These are phyloP conservation scores for Xylocampa areola DNA, from an alignment of 2,888 invertebrate species.

Conservation along the genomic window DNA sequence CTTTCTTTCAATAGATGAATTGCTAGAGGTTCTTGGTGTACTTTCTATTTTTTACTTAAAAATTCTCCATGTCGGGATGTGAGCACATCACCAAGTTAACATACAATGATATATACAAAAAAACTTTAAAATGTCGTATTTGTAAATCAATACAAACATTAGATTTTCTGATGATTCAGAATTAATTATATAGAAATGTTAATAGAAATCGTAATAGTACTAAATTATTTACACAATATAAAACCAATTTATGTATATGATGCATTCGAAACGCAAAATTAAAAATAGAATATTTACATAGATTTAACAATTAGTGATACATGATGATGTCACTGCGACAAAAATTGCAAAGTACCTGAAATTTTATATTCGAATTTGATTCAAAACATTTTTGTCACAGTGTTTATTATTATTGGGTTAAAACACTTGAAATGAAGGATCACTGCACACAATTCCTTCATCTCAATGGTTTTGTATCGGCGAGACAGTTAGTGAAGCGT, in stretches of 20 bases:
- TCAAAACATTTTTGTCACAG: slow-evolving; percentile 22
- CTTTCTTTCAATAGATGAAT: slow-evolving; percentile 1
- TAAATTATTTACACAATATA: slow-evolving; percentile 51
- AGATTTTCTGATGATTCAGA: slow-evolving; percentile 12
- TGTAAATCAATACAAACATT: slow-evolving; percentile 19
- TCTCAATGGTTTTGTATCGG: background rate
- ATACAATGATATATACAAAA: slow-evolving; percentile 54
- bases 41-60: slow-evolving; percentile 2
- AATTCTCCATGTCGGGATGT: slow-evolving; percentile 24
- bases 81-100: slow-evolving; percentile 30
- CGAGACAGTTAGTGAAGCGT: slow-evolving; percentile 54
- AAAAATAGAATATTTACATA: too few relatives aligned
- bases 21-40: too few relatives aligned
- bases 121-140: slow-evolving; percentile 2
- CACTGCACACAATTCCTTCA: slow-evolving; percentile 10
- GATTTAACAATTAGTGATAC: slow-evolving; percentile 12
- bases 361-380: background rate
- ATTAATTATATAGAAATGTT: slow-evolving; percentile 32
- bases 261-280: slow-evolving; percentile 30
- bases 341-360: slow-evolving; percentile 1
- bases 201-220: slow-evolving; percentile 22
- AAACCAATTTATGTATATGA: slow-evolving; percentile 34
- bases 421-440: slow-evolving; percentile 10
- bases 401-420: too few relatives aligned
- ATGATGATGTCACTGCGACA: slow-evolving; percentile 17